phyloP scores from a whole-genome alignment of 92 coral and sea anemone genomes.

The Epizoanthus scotinus region DNA sequence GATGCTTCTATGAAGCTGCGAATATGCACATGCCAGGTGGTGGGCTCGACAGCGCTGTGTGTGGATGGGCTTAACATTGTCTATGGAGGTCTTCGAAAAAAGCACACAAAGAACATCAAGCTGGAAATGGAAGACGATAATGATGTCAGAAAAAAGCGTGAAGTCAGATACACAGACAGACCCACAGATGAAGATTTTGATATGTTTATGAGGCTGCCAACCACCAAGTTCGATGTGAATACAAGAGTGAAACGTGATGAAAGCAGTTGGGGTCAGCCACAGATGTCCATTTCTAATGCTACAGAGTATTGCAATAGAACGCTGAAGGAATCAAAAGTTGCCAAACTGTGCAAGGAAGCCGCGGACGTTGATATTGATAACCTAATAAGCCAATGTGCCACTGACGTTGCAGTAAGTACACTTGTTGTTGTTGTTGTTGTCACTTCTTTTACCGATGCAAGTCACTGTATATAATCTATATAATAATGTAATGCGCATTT shows the following conservation, averaged over 20 bases:
- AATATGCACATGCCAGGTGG: slow-evolving; percentile 19
- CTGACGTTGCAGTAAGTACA: slow-evolving; percentile 62
- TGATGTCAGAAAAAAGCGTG: slow-evolving; percentile 23
- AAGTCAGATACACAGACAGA: slow-evolving; percentile 13
- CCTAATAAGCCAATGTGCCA: slow-evolving; percentile 49
- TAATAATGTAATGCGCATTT: too few species aligned
- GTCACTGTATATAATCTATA: too few species aligned
- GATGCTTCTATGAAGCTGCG: slow-evolving; percentile 21
- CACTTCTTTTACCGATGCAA: too few species aligned
- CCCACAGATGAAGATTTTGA: slow-evolving; percentile 39
- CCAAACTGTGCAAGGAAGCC: slow-evolving; percentile 52
- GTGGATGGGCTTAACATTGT: slow-evolving; percentile 14
- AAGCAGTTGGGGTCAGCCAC: slow-evolving; percentile 2
- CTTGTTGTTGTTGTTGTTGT: too few species aligned
- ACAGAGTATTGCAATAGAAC: slow-evolving; percentile 59
- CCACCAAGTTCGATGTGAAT: neutral
- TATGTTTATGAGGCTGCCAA: neutral
- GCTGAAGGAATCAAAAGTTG: slow-evolving; percentile 54
- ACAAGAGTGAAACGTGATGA: slow-evolving; percentile 6
- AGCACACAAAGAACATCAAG: slow-evolving; percentile 3
- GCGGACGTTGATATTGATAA: slow-evolving; percentile 54
- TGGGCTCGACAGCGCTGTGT: neutral
- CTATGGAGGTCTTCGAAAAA: slow-evolving; percentile 23
- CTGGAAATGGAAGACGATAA: slow-evolving; percentile 29
- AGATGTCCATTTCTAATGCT: slow-evolving; percentile 61